Evolutionary conservation across 2,113 vertebrate species (phyloP), one percentile per base, ranked within the genome.

Genomic region (Megatriorchis doriae): DNA sequence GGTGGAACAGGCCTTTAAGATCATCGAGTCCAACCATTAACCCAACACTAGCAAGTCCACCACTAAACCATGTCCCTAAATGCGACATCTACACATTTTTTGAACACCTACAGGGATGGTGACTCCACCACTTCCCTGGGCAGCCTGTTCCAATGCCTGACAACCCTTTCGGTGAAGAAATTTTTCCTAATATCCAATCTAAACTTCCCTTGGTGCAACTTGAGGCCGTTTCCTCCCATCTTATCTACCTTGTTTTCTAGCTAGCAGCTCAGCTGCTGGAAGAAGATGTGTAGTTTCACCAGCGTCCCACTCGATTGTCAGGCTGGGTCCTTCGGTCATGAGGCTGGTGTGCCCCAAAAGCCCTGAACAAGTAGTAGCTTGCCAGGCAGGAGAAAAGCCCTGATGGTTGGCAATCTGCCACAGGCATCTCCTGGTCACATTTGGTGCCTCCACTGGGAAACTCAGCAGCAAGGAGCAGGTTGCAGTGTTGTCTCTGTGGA

Each of bases 291-390:
- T 59, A 11, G 6, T 80, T 77, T 63, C 9, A 32, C 83, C 7
- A 2, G 25, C 2, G 1, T 71, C 36, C 29, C 40, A 34, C 23
- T 42, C 0, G 3, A 34, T 16, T 48, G 14, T 77, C 58, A 34
- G 22, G 48, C 13, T 0, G 0, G 9, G 9, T n/a, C 38, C 61
- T 72, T 75, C 2, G 10, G 20, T 55, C 43, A 20, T 21, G 34
- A 56, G 52, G 38, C 53, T 10, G 3, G 1, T 56, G 56, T 89
- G 14, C 14, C 53, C 31, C 65, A 38, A 52, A 73, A 95, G 12
- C 29, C 21, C 25, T 13, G 9, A 38, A 61, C 2, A 50, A 48
- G 29, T 3, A 43, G 23, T 20, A 40, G 40, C 15, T 58, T 88
- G 36, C 16, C 16, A 42, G 32, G 22, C 22, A 58, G 63, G 21